Percentiles rank a stretch among this genome's conserved stretches.
Evolutionary conservation across 92 coral and sea anemone genomes (phyloP).

Genomic region (Hydrozoanthus gracilis): DNA sequence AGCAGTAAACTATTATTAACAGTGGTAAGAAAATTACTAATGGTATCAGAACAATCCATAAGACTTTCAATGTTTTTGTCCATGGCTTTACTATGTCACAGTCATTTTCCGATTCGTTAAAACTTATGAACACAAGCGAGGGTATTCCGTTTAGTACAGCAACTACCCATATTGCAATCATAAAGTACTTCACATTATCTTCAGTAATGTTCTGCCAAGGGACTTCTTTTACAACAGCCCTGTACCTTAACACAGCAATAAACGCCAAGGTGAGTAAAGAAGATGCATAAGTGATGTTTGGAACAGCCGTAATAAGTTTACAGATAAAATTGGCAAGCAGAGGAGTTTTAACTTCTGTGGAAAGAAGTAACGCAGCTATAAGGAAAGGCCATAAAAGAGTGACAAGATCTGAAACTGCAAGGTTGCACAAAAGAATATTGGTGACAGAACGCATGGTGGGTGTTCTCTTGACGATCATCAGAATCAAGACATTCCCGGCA

Average conservation of each 20-base stretch:
- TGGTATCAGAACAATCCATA: background rate
- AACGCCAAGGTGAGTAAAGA: background rate
- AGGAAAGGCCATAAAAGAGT: background rate
- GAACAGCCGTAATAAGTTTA: background rate
- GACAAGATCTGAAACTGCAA: slow-evolving; percentile 13
- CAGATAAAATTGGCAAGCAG: background rate
- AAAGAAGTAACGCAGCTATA: background rate
- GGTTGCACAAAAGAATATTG: slow-evolving; percentile 11
- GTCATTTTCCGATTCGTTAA: no score
- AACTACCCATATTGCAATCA: background rate
- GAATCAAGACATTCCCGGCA: slow-evolving; percentile 4
- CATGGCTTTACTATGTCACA: no score
- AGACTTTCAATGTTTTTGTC: background rate
- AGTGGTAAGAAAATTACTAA: background rate
- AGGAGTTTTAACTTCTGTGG: background rate
- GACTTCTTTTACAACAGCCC: slow-evolving; percentile 10
- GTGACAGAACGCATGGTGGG: slow-evolving; percentile 25
- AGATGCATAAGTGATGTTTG: background rate
- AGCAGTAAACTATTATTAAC: background rate
- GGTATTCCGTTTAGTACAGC: background rate
- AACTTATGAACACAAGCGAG: no score
- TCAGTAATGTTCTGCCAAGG: background rate
- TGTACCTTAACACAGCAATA: slow-evolving; percentile 6
- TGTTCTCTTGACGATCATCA: slow-evolving; percentile 13
- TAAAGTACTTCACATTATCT: background rate